phyloP scores from a whole-genome alignment of 2,888 invertebrate genomes.

The Clunio marinus region DNA sequence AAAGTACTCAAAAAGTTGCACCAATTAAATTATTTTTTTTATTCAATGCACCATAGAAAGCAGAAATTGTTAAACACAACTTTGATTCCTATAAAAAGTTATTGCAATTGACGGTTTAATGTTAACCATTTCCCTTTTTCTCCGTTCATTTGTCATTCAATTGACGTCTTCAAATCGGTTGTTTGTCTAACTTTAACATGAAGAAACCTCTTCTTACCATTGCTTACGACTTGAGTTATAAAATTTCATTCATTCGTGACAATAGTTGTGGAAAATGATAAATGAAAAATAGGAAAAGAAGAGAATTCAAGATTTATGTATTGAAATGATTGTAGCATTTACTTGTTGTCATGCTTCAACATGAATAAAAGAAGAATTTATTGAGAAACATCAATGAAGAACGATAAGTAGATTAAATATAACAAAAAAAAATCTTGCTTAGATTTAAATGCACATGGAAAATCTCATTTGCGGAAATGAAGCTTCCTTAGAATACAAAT shows the following conservation, averaged over 20 bases:
- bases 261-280: neutral
- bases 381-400: too few species aligned
- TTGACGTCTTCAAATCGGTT: slow-evolving; percentile 3
- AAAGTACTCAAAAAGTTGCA: neutral
- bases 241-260: neutral
- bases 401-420: too few species aligned
- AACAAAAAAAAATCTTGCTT: too few species aligned
- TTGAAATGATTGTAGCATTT: neutral
- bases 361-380: too few species aligned
- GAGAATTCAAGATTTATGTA: neutral
- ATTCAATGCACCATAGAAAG: neutral
- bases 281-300: slow-evolving; percentile 5
- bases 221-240: neutral
- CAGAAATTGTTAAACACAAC: neutral
- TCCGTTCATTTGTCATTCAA: neutral
- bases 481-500: neutral
- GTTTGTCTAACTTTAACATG: neutral
- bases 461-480: too few species aligned
- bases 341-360: too few species aligned
- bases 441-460: too few species aligned
- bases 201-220: neutral
- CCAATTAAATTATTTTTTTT: slow-evolving; percentile 13
- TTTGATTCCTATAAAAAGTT: neutral
- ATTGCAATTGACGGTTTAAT: slow-evolving; percentile 2
- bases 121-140: slow-evolving; percentile 2